These are phyloP conservation scores for Enteromius trimaculatus DNA, from an alignment of 2,797 vertebrate genomes.

Conservation along the genomic window DNA sequence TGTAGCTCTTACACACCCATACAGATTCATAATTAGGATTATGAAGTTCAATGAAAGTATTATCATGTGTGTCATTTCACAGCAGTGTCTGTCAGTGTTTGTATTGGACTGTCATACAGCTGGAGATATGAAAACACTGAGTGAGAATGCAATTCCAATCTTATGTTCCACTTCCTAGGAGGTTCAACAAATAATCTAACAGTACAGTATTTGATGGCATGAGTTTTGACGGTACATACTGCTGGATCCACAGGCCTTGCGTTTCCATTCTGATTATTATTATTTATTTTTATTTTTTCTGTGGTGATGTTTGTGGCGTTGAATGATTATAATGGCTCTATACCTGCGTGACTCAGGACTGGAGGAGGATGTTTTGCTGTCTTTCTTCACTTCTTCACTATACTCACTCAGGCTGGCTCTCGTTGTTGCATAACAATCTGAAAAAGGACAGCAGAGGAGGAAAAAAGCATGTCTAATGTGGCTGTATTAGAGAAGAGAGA, in stretches of 20 bases:
- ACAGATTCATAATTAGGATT: conserved; percentile 15
- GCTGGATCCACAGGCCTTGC: neutral
- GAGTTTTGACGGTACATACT: neutral
- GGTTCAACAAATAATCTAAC: conserved; percentile 1
- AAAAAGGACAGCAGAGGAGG: conserved; percentile 8
- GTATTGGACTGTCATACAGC: neutral
- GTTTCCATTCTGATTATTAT: neutral
- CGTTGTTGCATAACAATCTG: neutral
- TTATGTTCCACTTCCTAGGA: neutral
- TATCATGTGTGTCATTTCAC: conserved; percentile 17
- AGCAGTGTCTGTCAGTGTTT: conserved; percentile 2
- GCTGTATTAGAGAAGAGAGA: neutral
- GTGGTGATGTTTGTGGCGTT: neutral
- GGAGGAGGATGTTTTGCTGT: conserved; percentile 25
- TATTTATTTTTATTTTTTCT: neutral
- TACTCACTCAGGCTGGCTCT: conserved; percentile 15
- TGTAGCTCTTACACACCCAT: conserved; percentile 4
- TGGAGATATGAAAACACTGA: neutral
- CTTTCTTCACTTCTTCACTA: neutral
- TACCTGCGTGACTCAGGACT: conserved; percentile 27
- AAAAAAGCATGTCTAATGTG: neutral
- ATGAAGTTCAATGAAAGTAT: conserved; percentile 34
- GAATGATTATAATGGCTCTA: conserved; percentile 1
- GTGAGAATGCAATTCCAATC: neutral
- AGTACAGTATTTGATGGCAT: neutral